phyloP scores from a whole-genome alignment of 2,797 vertebrate species.

The Acanthornis magna region DNA sequence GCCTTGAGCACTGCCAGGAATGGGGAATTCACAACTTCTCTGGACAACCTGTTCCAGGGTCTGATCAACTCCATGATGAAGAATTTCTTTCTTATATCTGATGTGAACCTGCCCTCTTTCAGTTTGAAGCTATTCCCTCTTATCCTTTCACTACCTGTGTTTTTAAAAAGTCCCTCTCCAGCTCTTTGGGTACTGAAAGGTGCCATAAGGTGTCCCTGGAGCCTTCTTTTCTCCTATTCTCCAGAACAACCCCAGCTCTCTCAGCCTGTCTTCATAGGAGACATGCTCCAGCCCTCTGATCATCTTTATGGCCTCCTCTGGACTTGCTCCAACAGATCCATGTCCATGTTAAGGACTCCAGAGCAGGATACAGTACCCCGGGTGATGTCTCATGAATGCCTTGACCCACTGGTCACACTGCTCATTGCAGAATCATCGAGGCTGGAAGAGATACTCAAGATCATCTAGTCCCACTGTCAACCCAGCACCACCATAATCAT shows the following conservation, averaged over 20 bases:
- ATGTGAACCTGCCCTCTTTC: background rate
- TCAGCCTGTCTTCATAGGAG: background rate
- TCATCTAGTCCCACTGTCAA: background rate
- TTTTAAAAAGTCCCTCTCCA: background rate
- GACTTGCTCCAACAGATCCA: background rate
- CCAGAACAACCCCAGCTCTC: background rate
- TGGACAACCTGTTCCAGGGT: background rate
- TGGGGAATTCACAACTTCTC: background rate
- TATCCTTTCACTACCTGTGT: background rate
- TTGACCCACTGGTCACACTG: background rate
- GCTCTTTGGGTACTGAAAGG: background rate
- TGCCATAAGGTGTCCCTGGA: background rate
- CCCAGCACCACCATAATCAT: background rate
- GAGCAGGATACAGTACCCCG: background rate
- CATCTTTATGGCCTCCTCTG: background rate
- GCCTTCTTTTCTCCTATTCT: background rate
- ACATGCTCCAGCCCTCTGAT: background rate
- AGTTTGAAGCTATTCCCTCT: background rate
- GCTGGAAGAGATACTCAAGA: background rate
- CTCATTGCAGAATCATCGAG: rapidly evolving
- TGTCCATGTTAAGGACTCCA: background rate
- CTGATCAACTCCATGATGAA: background rate
- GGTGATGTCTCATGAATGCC: background rate
- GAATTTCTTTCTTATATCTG: background rate
- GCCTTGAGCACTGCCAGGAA: background rate